A percentile compares a stretch with the other conserved stretches of the same genome.
Conservation (phyloP, 2,888 invertebrate genomes). For the Polydrusus tereticollis region DNA sequence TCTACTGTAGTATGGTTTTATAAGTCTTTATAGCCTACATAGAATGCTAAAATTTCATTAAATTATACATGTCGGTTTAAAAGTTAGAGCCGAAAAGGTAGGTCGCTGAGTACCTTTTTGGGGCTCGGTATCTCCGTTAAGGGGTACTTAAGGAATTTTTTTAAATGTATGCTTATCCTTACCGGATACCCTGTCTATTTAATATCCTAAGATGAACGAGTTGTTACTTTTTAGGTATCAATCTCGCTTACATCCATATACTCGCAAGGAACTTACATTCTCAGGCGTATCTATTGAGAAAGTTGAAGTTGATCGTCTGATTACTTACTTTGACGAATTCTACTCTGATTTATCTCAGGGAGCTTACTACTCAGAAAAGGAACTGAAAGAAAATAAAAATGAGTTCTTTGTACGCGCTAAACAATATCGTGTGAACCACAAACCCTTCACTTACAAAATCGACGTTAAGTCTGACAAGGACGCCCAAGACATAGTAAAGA, state of each 20-base stretch:
- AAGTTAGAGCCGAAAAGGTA: too few species aligned
- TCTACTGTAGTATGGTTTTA: too few species aligned
- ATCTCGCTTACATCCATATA: slow-evolving; percentile 67
- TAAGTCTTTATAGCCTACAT: too few species aligned
- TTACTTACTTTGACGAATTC: slow-evolving; percentile 78
- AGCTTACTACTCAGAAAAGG: slow-evolving; percentile 66
- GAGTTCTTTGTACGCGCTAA: slow-evolving; percentile 63
- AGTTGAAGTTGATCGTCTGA: slow-evolving; percentile 75
- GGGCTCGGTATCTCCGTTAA: too few species aligned
- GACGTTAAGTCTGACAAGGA: slow-evolving; percentile 73
- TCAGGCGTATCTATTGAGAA: slow-evolving; percentile 73
- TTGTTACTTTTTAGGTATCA: too few species aligned
- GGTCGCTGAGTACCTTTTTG: too few species aligned
- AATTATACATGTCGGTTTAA: too few species aligned
- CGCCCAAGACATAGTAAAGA: slow-evolving; percentile 72
- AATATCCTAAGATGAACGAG: too few species aligned
- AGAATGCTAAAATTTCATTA: too few species aligned
- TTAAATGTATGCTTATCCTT: too few species aligned
- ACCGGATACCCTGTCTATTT: too few species aligned
- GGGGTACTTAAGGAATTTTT: too few species aligned
- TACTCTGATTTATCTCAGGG: slow-evolving; percentile 74
- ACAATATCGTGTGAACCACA: slow-evolving; percentile 79
- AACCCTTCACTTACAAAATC: slow-evolving; percentile 74
- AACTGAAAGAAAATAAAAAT: slow-evolving; percentile 61
- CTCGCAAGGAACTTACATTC: slow-evolving; percentile 70